These are phyloP conservation scores for Enteromius unitaeniatus DNA, from an alignment of 2,797 vertebrate genomes.

Conservation along the genomic window DNA sequence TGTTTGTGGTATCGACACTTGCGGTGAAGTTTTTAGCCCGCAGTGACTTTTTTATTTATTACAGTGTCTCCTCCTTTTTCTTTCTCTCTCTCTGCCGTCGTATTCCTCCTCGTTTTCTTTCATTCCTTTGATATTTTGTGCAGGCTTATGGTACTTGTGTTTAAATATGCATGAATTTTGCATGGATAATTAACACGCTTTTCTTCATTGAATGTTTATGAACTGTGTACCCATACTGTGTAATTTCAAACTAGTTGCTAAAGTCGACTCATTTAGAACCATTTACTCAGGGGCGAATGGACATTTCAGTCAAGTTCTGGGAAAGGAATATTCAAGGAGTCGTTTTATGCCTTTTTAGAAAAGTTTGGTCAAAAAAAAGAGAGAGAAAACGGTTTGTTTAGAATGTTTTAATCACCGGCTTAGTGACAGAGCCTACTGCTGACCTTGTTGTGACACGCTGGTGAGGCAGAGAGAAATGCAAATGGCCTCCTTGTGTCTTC, in stretches of 20 bases:
- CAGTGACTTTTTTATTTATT: constrained; percentile 50
- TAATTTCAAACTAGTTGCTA: constrained; percentile 45
- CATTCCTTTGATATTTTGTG: constrained; percentile 54
- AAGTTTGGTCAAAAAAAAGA: constrained; percentile 31
- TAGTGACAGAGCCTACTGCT: constrained; percentile 54
- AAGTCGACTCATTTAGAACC: constrained; percentile 44
- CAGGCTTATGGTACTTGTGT: constrained; percentile 55
- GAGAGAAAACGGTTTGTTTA: constrained; percentile 45
- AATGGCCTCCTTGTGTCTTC: constrained; percentile 57
- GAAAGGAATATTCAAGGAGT: constrained; percentile 31
- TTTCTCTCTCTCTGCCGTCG: constrained; percentile 7
- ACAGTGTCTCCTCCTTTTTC: constrained; percentile 30
- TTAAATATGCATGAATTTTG: constrained; percentile 64
- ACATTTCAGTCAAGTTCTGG: constrained; percentile 36
- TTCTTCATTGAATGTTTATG: constrained; percentile 59
- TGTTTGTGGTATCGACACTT: not conserved
- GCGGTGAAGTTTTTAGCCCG: constrained; percentile 19
- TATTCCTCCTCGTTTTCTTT: constrained; percentile 14
- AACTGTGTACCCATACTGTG: constrained; percentile 47
- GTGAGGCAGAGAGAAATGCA: constrained; percentile 59
- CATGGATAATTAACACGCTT: constrained; percentile 58
- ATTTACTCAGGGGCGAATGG: constrained; percentile 40
- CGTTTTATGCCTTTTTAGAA: constrained; percentile 40
- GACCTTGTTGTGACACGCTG: constrained; percentile 63
- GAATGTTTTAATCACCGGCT: constrained; percentile 54